These are phyloP conservation scores for Aproaerema taeniolella DNA, from an alignment of 2,888 invertebrate species.

Conservation along the genomic window DNA sequence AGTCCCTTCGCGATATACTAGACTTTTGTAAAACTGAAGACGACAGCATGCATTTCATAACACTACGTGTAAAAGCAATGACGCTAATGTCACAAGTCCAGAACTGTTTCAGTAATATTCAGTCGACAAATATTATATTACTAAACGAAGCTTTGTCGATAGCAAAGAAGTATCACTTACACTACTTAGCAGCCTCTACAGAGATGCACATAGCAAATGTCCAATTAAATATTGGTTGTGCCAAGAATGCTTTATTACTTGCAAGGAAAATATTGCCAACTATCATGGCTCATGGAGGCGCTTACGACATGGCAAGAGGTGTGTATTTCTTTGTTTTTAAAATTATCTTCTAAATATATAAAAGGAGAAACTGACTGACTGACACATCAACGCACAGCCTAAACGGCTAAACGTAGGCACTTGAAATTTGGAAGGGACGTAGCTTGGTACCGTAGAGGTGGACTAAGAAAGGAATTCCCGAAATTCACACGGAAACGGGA, in stretches of 20 bases:
- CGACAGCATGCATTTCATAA: slow-evolving; percentile 69
- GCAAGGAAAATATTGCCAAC: slow-evolving; percentile 83
- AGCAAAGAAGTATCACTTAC: slow-evolving; percentile 85
- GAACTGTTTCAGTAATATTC: slow-evolving; percentile 75
- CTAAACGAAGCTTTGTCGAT: slow-evolving; percentile 85
- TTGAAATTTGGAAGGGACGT: no score
- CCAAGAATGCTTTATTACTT: slow-evolving; percentile 84
- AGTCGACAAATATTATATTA: slow-evolving; percentile 73
- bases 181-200: slow-evolving; percentile 84
- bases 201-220: slow-evolving; percentile 89
- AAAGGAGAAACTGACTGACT: no score
- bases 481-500: no score
- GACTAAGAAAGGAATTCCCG: no score
- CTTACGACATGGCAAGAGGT: slow-evolving; percentile 88
- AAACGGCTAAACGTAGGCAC: no score
- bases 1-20: slow-evolving; percentile 68
- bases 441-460: no score
- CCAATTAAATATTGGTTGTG: slow-evolving; percentile 85
- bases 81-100: slow-evolving; percentile 82
- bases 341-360: no score
- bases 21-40: slow-evolving; percentile 72
- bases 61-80: slow-evolving; percentile 80
- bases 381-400: no score
- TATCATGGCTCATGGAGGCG: slow-evolving; percentile 88
- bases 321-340: slow-evolving; percentile 14